These are phyloP conservation scores for Tamandua tetradactyla DNA, from an alignment of 2,797 vertebrate genomes.

Conservation along the genomic window DNA sequence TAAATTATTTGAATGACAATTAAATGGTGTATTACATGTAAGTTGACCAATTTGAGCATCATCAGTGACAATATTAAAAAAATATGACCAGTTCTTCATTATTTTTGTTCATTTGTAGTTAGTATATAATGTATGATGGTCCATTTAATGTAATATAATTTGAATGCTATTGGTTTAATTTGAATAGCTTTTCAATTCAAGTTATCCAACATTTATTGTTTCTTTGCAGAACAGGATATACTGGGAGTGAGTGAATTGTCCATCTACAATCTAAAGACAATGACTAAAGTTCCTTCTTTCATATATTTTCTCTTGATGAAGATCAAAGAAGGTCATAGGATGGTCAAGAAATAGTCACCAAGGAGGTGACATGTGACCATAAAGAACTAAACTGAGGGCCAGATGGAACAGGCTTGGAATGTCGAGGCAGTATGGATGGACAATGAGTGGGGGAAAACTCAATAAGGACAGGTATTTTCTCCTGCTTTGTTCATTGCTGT, in stretches of 20 bases:
- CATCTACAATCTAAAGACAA: conserved; percentile 32
- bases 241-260: conserved; percentile 21
- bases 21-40: neutral
- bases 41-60: neutral
- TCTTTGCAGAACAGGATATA: conserved; percentile 38
- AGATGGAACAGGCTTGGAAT: neutral
- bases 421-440: neutral
- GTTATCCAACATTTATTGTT: conserved; percentile 52
- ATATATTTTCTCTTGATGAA: neutral
- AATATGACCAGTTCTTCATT: neutral
- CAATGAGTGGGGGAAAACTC: rapidly evolving
- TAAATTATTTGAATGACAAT: neutral
- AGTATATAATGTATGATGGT: neutral
- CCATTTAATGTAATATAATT: conserved; percentile 41
- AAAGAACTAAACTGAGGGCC: neutral
- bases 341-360: neutral
- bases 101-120: neutral
- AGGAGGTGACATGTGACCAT: neutral
- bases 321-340: neutral
- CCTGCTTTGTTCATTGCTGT: neutral
- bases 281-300: neutral
- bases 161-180: conserved; percentile 67
- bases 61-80: neutral
- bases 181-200: conserved; percentile 71
- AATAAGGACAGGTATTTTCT: neutral